Base-by-base conservation (phyloP, 2,113 vertebrate species). In the Megaptera novaeangliae region DNA sequence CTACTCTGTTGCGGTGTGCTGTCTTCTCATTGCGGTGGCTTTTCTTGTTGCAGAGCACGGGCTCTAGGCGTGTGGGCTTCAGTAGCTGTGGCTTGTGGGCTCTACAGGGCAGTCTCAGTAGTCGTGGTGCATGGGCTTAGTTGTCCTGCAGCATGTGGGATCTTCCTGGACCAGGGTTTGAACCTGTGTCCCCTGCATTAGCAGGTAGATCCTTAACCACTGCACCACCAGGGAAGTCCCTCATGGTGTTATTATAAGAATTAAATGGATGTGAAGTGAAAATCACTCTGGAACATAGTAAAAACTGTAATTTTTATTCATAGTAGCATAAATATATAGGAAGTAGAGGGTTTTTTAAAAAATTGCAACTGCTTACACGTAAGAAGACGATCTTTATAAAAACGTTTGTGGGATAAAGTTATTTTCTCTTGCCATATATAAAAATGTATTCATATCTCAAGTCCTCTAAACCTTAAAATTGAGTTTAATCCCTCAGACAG, bases 341-440 rank as follows among this genome's bases (percentile, higher is more conserved):
- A 87, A 41, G 31, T 41, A 91, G 39, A 57, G 18, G 12, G 46
- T 77, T 87, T 68, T 75, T 77, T 12, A 27, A 13, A 20, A 39
- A 46, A 49, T 85, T 64, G 14, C 8, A 91, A 6, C 23, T 88
- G 34, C 64, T 93, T 91, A 78, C 61, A 90, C 86, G 7, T 77
- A 74, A 39, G 27, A 89, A 96, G 55, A 82, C 81, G 39, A 75
- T 87, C 66, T 93, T 93, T 94, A 95, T 81, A 55, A 97, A 96
- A 97, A 46, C 2, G 44, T 71, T 91, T 31, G 46, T 77, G 39
- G 13, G 27, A 39, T 93, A 68, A 91, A 93, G 3, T 52, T 27
- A 21, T 44, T 61, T 90, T 95, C 64, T 87, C 46, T 94, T 97
- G 23, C 41, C 41, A 59, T 71, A 12, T 49, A 18, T 69, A 77